Base-by-base conservation (phyloP, 2,797 vertebrate species). In the Urosaurus nigricauda region DNA sequence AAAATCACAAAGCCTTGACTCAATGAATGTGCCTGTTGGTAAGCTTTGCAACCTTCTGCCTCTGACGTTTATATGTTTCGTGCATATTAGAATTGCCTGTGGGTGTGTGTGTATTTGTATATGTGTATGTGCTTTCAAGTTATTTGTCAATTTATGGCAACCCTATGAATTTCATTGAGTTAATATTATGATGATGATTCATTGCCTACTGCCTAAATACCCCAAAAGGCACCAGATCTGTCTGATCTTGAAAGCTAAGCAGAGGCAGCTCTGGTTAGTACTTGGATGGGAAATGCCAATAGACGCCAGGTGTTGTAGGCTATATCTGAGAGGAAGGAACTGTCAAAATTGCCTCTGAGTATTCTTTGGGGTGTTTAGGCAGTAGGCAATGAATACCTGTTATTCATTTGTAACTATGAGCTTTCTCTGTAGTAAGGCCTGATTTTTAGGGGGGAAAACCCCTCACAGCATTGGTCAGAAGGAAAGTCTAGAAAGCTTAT, bases 1-100 rank as follows among this genome's bases (percentile, higher is more conserved):
- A 84, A 51, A 84, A 77, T 0, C 79, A 81, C 37, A 86, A 32
- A 75, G 1, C 71, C 92, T 93, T 87, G 88, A 29, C 51, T 47
- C 63, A 51, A 73, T 83, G 70, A 82, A 16, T n/a, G 35, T 92
- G 37, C 12, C 43, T 89, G 40, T 21, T 26, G 87, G 83, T 16
- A 65, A 73, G 4, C 86, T 19, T 94, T 79, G 51, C 0, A 2
- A 1, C 2, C 68, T 88, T 87, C 5, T 91, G 90, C 84, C 43
- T 83, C 24, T 53, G 58, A 79, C 85, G 73, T 32, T 88, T 2
- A 0, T 32, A 2, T 21, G 0, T 83, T 90, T 88, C 29, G 53
- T 78, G 11, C 87, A 82, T 79, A 58, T 87, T 16, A 89, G 37
- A n/a, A 29, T 21, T 83, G 77, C 65, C 7, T 88, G 37, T 12